These are phyloP conservation scores for Podarcis lilfordi DNA, from an alignment of 2,797 vertebrate genomes.

Conservation along the genomic window DNA sequence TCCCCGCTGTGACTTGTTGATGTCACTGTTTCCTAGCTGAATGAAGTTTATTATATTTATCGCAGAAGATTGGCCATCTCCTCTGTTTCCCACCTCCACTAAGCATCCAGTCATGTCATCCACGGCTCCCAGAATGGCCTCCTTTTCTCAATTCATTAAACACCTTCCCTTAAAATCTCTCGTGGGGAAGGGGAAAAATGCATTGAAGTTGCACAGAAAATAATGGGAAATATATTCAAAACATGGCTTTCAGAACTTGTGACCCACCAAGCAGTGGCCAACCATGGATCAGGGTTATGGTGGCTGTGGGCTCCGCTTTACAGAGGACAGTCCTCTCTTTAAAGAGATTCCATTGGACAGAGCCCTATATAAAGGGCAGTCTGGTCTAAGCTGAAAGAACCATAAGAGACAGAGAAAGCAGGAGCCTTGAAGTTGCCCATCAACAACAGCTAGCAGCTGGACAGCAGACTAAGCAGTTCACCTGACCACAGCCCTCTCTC, in stretches of 20 bases:
- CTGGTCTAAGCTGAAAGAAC: no score
- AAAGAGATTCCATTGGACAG: no score
- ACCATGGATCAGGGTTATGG: not conserved
- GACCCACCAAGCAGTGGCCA: not conserved
- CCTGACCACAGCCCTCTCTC: no score
- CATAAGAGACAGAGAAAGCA: no score
- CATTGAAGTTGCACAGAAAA: not conserved
- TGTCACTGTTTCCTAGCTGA: conserved; percentile 8
- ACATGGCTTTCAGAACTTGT: not conserved
- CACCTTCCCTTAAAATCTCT: not conserved
- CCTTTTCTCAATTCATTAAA: not conserved
- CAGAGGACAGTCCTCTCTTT: no score
- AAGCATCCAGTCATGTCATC: not conserved
- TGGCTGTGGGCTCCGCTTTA: no score
- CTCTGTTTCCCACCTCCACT: not conserved
- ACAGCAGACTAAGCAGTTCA: no score
- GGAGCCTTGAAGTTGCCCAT: no score
- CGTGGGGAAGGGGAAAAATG: not conserved
- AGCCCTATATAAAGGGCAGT: no score
- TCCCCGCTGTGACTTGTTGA: not conserved
- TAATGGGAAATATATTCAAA: not conserved
- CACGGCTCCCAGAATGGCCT: not conserved
- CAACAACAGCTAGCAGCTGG: no score
- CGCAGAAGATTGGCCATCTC: not conserved
- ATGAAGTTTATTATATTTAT: not conserved